Base-by-base conservation (phyloP, 2,113 vertebrate species). In the Cygnus atratus region DNA sequence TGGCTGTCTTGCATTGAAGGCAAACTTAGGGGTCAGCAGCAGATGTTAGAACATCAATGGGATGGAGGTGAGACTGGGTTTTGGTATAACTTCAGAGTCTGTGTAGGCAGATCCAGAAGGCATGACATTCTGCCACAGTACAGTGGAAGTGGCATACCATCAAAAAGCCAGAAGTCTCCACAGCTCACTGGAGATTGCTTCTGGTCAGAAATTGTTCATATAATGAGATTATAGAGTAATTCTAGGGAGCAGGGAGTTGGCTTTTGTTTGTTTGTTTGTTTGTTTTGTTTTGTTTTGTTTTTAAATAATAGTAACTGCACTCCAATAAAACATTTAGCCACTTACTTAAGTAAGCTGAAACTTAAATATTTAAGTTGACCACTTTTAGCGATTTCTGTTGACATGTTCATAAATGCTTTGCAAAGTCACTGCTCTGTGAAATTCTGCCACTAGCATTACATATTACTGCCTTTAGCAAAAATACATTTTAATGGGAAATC, bases 81-180 rank as follows among this genome's bases (percentile, higher is more conserved):
- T 88, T 44, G 26, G 4, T n/a, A 13, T 0, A 21, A 57, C 41
- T 68, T 87, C 43, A 46, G 3, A 19, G 14, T 33, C n/a, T 84
- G 28, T 35, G 58, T 22, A 59, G 74, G 29, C 70, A 95, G n/a
- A 74, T 59, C 29, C 41, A 31, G 5, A 48, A 61, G 73, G 31
- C 67, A 67, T 0, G 1, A 63, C 2, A 0, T 66, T 71, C 76
- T 50, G 50, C 37, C 55, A 19, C 0, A 0, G 12, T 54, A 35
- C 24, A 29, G 18, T 8, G 3, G 59, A 84, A 90, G 46, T 33
- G 24, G 3, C 46, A 10, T 11, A 54, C 15, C 21, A 24, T 11
- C 24, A 14, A 41, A 52, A 28, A 83, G 13, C 24, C 44, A 62
- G 44, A 72, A 75, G 44, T 28, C 33, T 63, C 85, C 33, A 8